These are phyloP conservation scores for Lepus townsendii DNA, from an alignment of 2,797 vertebrate species.

Conservation along the genomic window DNA sequence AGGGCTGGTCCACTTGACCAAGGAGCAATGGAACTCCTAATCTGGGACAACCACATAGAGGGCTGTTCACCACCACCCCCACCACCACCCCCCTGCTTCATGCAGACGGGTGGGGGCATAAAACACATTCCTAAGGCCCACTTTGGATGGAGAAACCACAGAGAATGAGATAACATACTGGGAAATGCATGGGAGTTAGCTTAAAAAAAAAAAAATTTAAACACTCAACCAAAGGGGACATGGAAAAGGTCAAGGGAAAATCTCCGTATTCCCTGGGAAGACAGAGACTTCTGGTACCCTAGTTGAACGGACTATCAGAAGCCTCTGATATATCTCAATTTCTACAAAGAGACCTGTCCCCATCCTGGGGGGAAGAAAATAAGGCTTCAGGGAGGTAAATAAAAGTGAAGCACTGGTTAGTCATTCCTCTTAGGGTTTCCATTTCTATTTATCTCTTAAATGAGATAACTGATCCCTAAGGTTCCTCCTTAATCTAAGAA, in stretches of 20 bases:
- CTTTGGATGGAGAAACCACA: background rate
- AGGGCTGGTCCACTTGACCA: background rate
- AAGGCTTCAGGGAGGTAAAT: background rate
- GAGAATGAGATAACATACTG: background rate
- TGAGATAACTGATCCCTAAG: background rate
- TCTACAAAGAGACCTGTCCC: background rate
- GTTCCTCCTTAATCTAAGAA: conserved; percentile 37
- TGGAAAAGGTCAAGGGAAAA: background rate
- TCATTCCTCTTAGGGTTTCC: background rate
- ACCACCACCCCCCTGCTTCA: background rate
- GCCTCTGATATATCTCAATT: background rate
- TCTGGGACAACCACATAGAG: background rate
- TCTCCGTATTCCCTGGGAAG: background rate
- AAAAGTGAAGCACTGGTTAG: background rate
- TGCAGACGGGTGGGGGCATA: background rate
- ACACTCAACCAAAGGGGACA: background rate
- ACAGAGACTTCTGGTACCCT: background rate
- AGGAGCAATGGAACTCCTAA: background rate
- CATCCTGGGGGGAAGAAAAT: background rate
- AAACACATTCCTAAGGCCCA: background rate
- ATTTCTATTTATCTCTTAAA: background rate
- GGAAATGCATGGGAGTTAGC: background rate
- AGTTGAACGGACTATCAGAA: background rate
- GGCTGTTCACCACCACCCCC: too few species aligned
- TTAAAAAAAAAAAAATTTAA: background rate